Evolutionary conservation across 2,888 invertebrate species (phyloP).

Genomic region (Cataglyphis albicans): DNA sequence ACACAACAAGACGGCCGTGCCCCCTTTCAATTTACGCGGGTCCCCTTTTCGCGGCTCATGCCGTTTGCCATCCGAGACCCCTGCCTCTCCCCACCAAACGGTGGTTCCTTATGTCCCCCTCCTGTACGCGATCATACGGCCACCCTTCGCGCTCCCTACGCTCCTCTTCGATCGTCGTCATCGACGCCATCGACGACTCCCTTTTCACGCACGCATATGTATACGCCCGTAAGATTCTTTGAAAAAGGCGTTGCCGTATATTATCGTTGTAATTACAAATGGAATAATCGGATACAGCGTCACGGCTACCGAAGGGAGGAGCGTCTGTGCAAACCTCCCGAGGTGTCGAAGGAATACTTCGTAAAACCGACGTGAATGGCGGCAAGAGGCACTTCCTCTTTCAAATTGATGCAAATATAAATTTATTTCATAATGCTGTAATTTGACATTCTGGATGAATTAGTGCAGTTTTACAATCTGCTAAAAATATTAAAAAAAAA

Average conservation of each 20-base stretch:
- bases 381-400: background rate
- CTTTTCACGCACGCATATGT: slow-evolving; percentile 27
- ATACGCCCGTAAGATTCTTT: slow-evolving; percentile 55
- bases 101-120: slow-evolving; percentile 24
- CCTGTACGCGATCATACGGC: slow-evolving; percentile 27
- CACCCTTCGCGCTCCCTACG: slow-evolving; percentile 22
- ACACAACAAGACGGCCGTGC: slow-evolving; percentile 84
- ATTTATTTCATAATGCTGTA: background rate
- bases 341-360: slow-evolving; percentile 50
- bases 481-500: too few species aligned
- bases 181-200: slow-evolving; percentile 43
- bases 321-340: slow-evolving; percentile 22
- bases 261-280: slow-evolving; percentile 68
- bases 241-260: slow-evolving; percentile 57
- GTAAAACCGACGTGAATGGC: background rate
- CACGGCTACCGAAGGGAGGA: slow-evolving; percentile 51
- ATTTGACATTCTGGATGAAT: background rate
- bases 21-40: slow-evolving; percentile 85
- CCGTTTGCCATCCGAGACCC: slow-evolving; percentile 72
- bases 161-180: slow-evolving; percentile 26
- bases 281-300: slow-evolving; percentile 60
- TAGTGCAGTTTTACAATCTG: background rate
- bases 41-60: slow-evolving; percentile 80
- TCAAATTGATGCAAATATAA: background rate
- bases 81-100: slow-evolving; percentile 42